phyloP scores from a whole-genome alignment of 2,113 vertebrate genomes.

The Girardinichthys multiradiatus region DNA sequence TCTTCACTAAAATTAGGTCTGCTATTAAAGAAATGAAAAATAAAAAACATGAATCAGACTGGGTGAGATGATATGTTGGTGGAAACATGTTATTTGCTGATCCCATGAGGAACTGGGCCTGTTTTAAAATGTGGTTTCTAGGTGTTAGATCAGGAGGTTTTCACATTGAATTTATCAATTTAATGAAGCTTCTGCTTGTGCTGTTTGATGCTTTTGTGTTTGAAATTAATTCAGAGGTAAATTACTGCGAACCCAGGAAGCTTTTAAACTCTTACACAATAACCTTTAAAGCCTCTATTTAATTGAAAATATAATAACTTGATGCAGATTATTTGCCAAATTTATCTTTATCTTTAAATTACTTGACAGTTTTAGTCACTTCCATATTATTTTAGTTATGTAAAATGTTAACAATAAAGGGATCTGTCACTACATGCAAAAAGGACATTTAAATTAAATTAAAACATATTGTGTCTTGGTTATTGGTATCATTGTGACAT shows the following conservation, averaged over 20 bases:
- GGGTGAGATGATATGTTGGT: neutral
- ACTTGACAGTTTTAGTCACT: neutral
- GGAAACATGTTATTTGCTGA: constrained; percentile 1
- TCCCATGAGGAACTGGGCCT: constrained; percentile 22
- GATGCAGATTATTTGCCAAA: neutral
- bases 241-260: constrained; percentile 11
- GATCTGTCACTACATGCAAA: neutral
- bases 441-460: too few relatives aligned
- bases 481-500: neutral
- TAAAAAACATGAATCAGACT: neutral
- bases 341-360: constrained; percentile 6
- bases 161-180: neutral
- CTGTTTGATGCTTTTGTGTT: constrained; percentile 17
- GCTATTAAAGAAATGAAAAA: neutral
- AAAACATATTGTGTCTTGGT: neutral
- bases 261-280: constrained; percentile 14
- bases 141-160: neutral
- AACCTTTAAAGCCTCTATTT: constrained; percentile 7
- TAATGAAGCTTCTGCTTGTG: constrained; percentile 4
- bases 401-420: neutral
- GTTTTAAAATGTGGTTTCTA: constrained; percentile 29
- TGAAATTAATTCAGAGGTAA: constrained; percentile 4
- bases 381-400: constrained; percentile 5
- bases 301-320: constrained; percentile 21
- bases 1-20: constrained; percentile 22